Evolutionary conservation across 2,797 vertebrate species (phyloP), one percentile per base, ranked within the genome.

Genomic region (Threskiornis aethiopicus): DNA sequence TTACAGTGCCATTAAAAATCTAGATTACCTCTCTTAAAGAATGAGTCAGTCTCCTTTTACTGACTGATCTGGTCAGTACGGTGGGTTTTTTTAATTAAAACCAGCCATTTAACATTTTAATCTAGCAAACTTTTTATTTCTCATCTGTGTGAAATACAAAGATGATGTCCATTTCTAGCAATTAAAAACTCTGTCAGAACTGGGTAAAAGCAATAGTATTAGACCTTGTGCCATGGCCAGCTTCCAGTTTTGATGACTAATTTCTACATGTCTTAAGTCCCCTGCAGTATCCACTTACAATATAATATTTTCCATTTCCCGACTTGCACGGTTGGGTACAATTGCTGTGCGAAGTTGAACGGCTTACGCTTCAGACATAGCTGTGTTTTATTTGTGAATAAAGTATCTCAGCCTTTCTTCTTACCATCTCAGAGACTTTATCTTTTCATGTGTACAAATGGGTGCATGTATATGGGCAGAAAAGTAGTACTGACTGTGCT

Each of bases 301-400:
- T 92, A 87, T 96, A 97, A 95, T 88, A 87, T 96, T 97, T 95
- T 96, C 96, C 96, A 95, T 97, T 97, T 98, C 92, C 97, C 96
- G 87, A 41, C 92, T 76, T 82, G 94, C 82, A 81, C 92, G 87
- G 84, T 79, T 94, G 78, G 65, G 57, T 69, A 91, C 55, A 55
- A 72, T 96, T 87, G 67, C 94, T 97, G 57, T 92, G 96, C 52
- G 55, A 77, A 91, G 87, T 88, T 89, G 92, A 97, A 94, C 9
- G 70, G 96, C 84, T 75, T 49, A 76, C 16, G 0, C 54, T 35
- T 90, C 14, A 72, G 91, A 90, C 69, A 28, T 92, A 42, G 65
- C 70, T 69, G 54, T 52, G 57, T 91, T 96, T 92, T 73, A 52
- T 49, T 71, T 73, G 81, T 44, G 91, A 96, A 88, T 87, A 96